phyloP scores from a whole-genome alignment of 2,113 vertebrate genomes.

The Oenanthe oenanthe region DNA sequence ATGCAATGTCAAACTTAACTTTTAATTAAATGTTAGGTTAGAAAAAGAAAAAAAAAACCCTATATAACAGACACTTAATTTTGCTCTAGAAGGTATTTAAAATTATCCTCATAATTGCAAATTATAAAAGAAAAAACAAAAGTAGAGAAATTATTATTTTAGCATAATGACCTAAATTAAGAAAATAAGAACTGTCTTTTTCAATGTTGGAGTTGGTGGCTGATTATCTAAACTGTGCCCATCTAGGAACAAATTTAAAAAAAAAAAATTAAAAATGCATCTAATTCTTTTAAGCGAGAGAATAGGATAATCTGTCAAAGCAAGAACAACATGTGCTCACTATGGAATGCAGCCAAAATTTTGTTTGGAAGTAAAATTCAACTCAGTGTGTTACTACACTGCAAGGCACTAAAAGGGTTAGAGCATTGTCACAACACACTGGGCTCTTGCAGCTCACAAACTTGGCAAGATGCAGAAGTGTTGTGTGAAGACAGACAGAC shows the following conservation, averaged over 20 bases:
- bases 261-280: neutral
- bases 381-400: neutral
- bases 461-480: neutral
- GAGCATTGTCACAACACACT: neutral
- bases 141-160: neutral
- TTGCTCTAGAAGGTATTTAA: neutral
- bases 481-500: neutral
- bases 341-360: neutral
- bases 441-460: neutral
- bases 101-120: neutral
- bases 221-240: neutral
- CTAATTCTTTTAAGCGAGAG: neutral
- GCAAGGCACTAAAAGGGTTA: neutral
- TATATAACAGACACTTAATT: neutral
- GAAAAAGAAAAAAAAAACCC: neutral
- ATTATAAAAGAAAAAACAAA: neutral
- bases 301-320: neutral
- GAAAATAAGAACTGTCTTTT: neutral
- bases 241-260: neutral
- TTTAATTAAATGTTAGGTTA: neutral
- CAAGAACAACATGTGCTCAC: neutral
- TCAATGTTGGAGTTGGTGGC: neutral
- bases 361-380: constrained; percentile 6
- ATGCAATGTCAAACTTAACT: neutral
- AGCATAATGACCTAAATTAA: neutral